Evolutionary conservation across 30 jellyfish, hydroid and myxozoan genomes (phyloP).

Genomic region (Pseudorhiza aurosa): DNA sequence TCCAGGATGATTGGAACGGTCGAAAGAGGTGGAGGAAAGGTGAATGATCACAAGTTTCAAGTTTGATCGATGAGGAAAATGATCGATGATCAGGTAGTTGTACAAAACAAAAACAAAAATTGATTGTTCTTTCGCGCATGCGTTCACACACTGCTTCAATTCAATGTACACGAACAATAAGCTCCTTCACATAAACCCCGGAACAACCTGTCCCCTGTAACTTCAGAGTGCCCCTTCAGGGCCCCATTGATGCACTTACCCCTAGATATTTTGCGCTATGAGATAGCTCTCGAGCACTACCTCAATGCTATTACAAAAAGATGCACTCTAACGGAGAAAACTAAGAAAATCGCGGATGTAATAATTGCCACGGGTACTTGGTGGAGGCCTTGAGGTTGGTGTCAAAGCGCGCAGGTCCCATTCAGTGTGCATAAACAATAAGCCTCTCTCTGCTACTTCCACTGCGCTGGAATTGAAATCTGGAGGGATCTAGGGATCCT

Average conservation of each 20-base stretch:
- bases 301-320: too few relatives aligned
- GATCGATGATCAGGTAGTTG: constrained; percentile 14
- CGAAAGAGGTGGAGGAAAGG: constrained; percentile 60
- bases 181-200: background rate
- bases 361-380: too few relatives aligned
- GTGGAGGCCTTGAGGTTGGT: background rate
- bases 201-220: background rate
- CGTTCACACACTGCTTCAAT: constrained; percentile 30
- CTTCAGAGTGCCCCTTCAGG: too few relatives aligned
- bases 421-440: background rate
- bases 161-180: constrained; percentile 13
- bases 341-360: too few relatives aligned
- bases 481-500: too few relatives aligned
- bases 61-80: constrained; percentile 8
- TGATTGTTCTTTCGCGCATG: constrained; percentile 57
- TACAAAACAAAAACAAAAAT: constrained; percentile 30
- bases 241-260: too few relatives aligned
- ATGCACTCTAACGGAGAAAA: too few relatives aligned
- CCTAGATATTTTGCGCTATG: too few relatives aligned
- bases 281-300: too few relatives aligned
- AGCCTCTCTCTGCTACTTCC: background rate
- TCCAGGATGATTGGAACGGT: constrained; percentile 44
- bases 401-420: constrained; percentile 7
- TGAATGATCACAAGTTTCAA: constrained; percentile 25
- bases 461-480: too few relatives aligned